A percentile compares a stretch with the other conserved stretches of the same genome.
Evolutionary conservation across 2,888 invertebrate species (phyloP).

Genomic region (Calameuta idolon): DNA sequence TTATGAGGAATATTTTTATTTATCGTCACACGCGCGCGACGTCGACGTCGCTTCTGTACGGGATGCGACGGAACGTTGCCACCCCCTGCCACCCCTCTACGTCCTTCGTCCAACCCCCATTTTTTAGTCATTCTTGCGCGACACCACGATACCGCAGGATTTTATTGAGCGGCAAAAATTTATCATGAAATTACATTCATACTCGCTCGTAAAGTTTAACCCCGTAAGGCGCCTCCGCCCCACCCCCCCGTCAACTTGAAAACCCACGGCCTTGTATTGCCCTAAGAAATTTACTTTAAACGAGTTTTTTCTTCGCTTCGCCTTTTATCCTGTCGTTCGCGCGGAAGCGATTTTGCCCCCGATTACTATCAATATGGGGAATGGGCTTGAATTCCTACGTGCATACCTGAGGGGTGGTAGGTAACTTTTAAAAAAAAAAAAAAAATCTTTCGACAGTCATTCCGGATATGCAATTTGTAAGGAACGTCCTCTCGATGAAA

Average conservation of each 20-base stretch:
- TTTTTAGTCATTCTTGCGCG: background rate
- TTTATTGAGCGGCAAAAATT: conserved; percentile 37
- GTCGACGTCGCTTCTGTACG: background rate
- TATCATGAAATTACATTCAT: conserved; percentile 49
- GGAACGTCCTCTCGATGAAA: background rate
- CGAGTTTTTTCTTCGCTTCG: background rate
- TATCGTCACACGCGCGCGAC: background rate
- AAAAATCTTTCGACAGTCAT: background rate
- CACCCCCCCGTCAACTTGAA: background rate
- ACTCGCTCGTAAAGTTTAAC: conserved; percentile 47
- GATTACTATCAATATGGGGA: background rate
- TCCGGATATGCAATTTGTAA: background rate
- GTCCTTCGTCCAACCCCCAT: background rate
- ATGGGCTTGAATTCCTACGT: background rate
- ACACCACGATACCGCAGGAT: background rate
- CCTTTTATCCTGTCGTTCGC: background rate
- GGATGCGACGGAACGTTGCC: background rate
- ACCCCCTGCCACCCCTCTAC: background rate
- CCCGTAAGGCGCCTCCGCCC: background rate
- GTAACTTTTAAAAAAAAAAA: background rate
- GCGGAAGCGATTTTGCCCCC: background rate
- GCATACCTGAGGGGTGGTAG: background rate
- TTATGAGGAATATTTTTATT: conserved; percentile 4
- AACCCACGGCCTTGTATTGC: background rate
- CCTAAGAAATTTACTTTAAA: background rate